phyloP scores from a whole-genome alignment of 1,140 invertebrate species.

The Bradynema listronoti region DNA sequence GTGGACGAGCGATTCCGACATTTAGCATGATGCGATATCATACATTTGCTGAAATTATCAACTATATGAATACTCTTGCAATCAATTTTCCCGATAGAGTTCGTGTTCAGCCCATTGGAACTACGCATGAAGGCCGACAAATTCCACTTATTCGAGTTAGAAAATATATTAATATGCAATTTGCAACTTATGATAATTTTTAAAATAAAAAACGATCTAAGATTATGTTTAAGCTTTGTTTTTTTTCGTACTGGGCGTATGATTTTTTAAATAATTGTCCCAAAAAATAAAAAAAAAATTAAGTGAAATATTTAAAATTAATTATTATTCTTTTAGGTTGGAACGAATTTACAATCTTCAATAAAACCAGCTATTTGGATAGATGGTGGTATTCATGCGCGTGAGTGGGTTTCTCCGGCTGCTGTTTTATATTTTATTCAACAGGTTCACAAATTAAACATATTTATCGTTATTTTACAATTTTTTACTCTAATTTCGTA shows the following conservation, averaged over 20 bases:
- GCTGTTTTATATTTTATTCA: constrained; percentile 59
- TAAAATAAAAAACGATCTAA: too few relatives aligned
- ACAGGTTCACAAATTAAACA: too few relatives aligned
- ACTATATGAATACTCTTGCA: constrained; percentile 52
- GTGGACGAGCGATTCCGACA: neutral
- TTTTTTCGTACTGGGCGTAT: too few relatives aligned
- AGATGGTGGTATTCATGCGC: constrained; percentile 59
- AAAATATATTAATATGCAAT: constrained; percentile 3
- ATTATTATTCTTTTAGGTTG: constrained; percentile 40
- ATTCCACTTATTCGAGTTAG: constrained; percentile 54
- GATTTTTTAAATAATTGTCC: neutral
- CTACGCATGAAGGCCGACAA: constrained; percentile 55
- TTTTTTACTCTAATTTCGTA: too few relatives aligned
- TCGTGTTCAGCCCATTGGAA: constrained; percentile 52
- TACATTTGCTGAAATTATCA: constrained; percentile 56
- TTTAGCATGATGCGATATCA: constrained; percentile 53
- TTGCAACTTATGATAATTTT: constrained; percentile 14
- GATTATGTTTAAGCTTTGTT: too few relatives aligned
- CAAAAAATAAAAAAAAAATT: neutral
- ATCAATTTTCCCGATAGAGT: constrained; percentile 51
- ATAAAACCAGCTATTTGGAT: constrained; percentile 55
- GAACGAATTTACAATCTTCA: constrained; percentile 37
- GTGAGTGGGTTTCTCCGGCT: constrained; percentile 61
- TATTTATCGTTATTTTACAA: too few relatives aligned
- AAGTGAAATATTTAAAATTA: neutral